Evolutionary conservation across 2,113 vertebrate genomes (phyloP).

Genomic region (Melanerpes aurifrons): DNA sequence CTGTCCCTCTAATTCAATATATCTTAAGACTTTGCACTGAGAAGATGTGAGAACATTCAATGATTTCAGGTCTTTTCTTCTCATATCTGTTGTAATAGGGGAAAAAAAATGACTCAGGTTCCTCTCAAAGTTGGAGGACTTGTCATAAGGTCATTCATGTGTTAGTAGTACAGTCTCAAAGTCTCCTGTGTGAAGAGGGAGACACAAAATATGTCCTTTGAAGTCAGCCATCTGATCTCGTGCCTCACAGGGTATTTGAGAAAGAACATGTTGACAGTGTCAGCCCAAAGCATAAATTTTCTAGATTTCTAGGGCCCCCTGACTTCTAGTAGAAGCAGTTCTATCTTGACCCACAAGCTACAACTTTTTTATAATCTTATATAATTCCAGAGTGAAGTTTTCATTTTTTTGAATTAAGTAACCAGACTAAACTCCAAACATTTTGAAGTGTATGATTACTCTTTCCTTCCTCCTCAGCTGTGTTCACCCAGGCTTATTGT

Average conservation of each 20-base stretch:
- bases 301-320: background rate
- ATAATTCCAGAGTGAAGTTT: background rate
- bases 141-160: background rate
- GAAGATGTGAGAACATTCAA: background rate
- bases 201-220: background rate
- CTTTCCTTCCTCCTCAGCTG: background rate
- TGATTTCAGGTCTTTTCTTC: background rate
- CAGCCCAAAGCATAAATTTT: background rate
- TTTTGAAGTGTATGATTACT: background rate
- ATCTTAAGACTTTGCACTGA: background rate
- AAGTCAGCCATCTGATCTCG: background rate
- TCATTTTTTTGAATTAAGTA: background rate
- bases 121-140: background rate
- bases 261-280: background rate
- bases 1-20: background rate
- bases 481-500: background rate
- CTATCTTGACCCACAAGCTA: background rate
- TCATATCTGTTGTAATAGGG: background rate
- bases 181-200: background rate
- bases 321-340: background rate
- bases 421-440: background rate
- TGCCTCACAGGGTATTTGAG: background rate
- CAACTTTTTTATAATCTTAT: background rate
- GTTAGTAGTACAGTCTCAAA: background rate
- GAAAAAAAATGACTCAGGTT: background rate